Evolutionary conservation across 2,888 invertebrate genomes (phyloP), one percentile per base, ranked within the genome.

Genomic region (Leptura quadrifasciata): DNA sequence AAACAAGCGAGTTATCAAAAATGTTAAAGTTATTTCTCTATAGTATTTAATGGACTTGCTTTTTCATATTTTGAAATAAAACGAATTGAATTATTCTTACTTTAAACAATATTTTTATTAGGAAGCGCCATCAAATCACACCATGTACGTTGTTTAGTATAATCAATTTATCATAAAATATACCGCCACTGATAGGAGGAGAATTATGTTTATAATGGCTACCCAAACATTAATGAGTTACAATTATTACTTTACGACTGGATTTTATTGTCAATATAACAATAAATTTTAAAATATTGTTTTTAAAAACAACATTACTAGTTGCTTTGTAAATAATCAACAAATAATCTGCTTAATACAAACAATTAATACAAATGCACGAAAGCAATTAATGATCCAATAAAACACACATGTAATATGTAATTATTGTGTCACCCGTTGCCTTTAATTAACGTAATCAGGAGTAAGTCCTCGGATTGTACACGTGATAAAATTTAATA

Each of bases 171-270:
- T 24, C 57, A 69, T 69, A 69, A 69, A 64, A 55, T 24, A 57
- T 35, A 69, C 31, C 57, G 68, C 68, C 68, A 57, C 55, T 69
- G 68, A 69, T 69, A 69, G 18, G 8, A 54, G 27, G 35, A 31
- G 68, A 69, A 55, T 69, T 69, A 55, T 57, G 54, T 57, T 69
- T 69, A 69, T 31, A 69, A 57, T 57, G 68, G 68, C 68, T 69
- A 69, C 68, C 57, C 57, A 69, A 69, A 69, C 68, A 69, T 18
- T 69, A 57, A 57, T 35, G 68, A 69, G 68, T 69, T 54, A 69
- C 57, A 69, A 39, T 68, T 69, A 69, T 55, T 69, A 18, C 58
- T 69, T 69, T 69, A 69, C 55, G 24, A n/a, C 54, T 55, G 67
- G 67, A 67, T 67, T 67, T 67, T 67, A 67, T 69, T 69, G 57